phyloP scores from a whole-genome alignment of 2,113 vertebrate genomes.

The Odocoileus virginianus region DNA sequence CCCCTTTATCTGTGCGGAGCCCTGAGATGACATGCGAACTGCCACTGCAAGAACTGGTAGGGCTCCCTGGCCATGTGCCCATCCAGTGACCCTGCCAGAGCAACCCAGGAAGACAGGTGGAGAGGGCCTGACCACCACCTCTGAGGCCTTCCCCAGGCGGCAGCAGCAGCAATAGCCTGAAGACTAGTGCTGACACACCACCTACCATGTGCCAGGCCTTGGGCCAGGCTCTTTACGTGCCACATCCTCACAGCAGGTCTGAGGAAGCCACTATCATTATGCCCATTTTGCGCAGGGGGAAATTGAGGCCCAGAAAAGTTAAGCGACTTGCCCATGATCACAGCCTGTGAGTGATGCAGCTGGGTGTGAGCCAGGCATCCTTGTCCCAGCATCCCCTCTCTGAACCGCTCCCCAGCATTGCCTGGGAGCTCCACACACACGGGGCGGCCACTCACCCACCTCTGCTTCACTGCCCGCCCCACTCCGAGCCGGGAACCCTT shows the following conservation, averaged over 20 bases:
- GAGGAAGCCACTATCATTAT: not conserved
- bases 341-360: not conserved
- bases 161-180: not conserved
- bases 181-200: not conserved
- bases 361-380: not conserved
- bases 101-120: not conserved
- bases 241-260: not conserved
- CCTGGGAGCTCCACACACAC: not conserved
- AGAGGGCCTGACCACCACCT: not conserved
- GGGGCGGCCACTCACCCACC: accelerated
- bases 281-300: not conserved
- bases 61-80: not conserved
- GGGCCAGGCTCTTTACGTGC: not conserved
- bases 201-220: not conserved
- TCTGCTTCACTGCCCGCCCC: not conserved
- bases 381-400: not conserved
- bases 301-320: not conserved
- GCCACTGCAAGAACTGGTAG: not conserved
- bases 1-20: not conserved
- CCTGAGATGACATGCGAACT: not conserved
- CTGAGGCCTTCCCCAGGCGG: not conserved
- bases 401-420: not conserved
- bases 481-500: not conserved
- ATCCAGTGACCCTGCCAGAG: not conserved
- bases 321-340: not conserved